A percentile compares a stretch with the other conserved stretches of the same genome.
Evolutionary conservation across 1,140 invertebrate species (phyloP).

Genomic region (Listronotus oregonensis): DNA sequence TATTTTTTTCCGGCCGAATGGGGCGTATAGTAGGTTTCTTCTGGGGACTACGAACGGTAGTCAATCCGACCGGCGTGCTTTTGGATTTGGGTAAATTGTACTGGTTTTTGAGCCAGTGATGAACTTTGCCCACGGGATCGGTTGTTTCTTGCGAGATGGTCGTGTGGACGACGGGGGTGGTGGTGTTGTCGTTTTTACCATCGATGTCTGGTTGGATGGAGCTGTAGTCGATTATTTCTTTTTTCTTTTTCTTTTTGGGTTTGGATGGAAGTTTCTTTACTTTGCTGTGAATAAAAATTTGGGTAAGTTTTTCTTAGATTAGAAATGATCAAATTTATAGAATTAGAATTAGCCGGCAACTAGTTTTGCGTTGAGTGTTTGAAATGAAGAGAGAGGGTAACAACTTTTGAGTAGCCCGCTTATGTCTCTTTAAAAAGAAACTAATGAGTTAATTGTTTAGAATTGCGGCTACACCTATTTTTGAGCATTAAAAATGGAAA

Average conservation of each 20-base stretch:
- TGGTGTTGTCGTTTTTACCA: constrained; percentile 50
- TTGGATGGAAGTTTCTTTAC: constrained; percentile 55
- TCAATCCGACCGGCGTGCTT: constrained; percentile 70
- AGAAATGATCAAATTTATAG: too few relatives aligned
- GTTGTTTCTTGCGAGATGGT: constrained; percentile 59
- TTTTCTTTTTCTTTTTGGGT: constrained; percentile 61
- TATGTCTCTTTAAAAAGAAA: too few relatives aligned
- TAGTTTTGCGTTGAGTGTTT: too few relatives aligned
- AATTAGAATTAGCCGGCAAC: too few relatives aligned
- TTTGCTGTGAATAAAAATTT: constrained; percentile 47
- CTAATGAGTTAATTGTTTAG: too few relatives aligned
- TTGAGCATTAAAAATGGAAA: too few relatives aligned
- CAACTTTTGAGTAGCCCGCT: too few relatives aligned
- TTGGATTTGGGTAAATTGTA: constrained; percentile 68
- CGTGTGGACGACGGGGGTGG: constrained; percentile 46
- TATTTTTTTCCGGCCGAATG: constrained; percentile 54
- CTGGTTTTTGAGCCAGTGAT: constrained; percentile 79
- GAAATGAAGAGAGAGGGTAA: too few relatives aligned
- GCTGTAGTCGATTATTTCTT: constrained; percentile 81
- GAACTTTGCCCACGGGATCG: constrained; percentile 80
- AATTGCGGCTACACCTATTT: too few relatives aligned
- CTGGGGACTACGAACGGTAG: constrained; percentile 51
- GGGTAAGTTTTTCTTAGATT: too few relatives aligned
- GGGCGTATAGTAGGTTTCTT: constrained; percentile 53
- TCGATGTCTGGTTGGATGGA: constrained; percentile 64